A percentile compares a stretch with the other conserved stretches of the same genome.
These are phyloP conservation scores for Eubasilissa splendida DNA, from an alignment of 2,888 invertebrate genomes.

Conservation along the genomic window DNA sequence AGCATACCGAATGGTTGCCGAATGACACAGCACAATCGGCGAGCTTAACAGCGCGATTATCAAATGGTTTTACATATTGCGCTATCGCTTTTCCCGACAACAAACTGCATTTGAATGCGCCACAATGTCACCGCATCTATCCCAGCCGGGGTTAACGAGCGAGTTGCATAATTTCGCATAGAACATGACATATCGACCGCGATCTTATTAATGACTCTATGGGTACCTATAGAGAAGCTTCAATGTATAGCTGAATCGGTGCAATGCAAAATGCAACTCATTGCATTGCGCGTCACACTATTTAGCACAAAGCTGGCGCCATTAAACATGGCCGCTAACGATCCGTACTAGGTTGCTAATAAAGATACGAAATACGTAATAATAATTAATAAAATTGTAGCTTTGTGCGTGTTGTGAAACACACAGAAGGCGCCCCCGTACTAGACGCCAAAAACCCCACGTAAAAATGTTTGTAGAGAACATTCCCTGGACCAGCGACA, in stretches of 20 bases:
- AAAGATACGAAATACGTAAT: not conserved
- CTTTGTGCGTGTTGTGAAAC: too few species aligned
- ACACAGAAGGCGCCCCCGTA: too few species aligned
- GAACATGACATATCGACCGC: not conserved
- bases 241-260: not conserved
- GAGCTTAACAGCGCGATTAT: too few species aligned
- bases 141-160: not conserved
- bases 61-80: too few species aligned
- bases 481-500: too few species aligned
- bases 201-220: constrained; percentile 2
- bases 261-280: constrained; percentile 14
- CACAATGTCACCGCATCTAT: not conserved
- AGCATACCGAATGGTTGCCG: too few species aligned
- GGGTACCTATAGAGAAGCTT: not conserved
- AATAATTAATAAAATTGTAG: too few species aligned
- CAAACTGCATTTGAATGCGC: not conserved
- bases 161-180: not conserved
- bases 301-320: not conserved
- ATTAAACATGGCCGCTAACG: not conserved
- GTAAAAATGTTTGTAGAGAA: too few species aligned
- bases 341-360: not conserved
- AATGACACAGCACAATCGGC: too few species aligned
- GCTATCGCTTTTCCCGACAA: too few species aligned
- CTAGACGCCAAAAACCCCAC: too few species aligned
- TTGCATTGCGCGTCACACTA: not conserved